Evolutionary conservation across 2,888 invertebrate species (phyloP).

Genomic region (Pedicia rivosa): DNA sequence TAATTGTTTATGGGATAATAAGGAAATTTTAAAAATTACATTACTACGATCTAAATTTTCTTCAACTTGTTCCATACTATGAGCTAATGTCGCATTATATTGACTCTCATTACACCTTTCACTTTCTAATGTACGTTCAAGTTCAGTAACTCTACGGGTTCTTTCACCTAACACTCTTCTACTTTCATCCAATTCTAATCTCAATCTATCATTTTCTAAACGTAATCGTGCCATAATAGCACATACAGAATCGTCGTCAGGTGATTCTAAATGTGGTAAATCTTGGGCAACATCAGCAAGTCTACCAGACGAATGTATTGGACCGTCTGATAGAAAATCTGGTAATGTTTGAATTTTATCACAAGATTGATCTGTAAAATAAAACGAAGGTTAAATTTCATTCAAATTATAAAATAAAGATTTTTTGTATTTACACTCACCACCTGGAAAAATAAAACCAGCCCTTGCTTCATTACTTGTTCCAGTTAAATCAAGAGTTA

Average conservation of each 20-base stretch:
- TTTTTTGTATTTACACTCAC: too few species aligned
- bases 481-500: slow-evolving; percentile 8
- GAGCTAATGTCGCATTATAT: slow-evolving; percentile 36
- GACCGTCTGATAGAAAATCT: slow-evolving; percentile 56
- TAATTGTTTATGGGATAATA: background rate
- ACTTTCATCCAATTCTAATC: slow-evolving; percentile 37
- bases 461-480: background rate
- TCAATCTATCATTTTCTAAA: slow-evolving; percentile 30
- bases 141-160: slow-evolving; percentile 32
- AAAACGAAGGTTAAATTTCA: too few species aligned
- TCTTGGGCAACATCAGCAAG: slow-evolving; percentile 29
- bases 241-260: slow-evolving; percentile 23
- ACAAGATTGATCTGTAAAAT: background rate
- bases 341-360: slow-evolving; percentile 36
- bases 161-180: slow-evolving; percentile 38
- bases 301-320: slow-evolving; percentile 32
- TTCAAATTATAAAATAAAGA: too few species aligned
- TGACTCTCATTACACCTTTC: slow-evolving; percentile 35
- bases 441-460: slow-evolving; percentile 5
- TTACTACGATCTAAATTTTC: slow-evolving; percentile 40
- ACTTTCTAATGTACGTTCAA: slow-evolving; percentile 37
- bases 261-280: slow-evolving; percentile 25
- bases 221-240: slow-evolving; percentile 22
- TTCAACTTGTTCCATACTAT: slow-evolving; percentile 40
- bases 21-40: slow-evolving; percentile 24